Percentiles rank a stretch among this genome's conserved stretches.
Evolutionary conservation across 2,113 vertebrate species (phyloP).

Genomic region (Microtus richardsoni): DNA sequence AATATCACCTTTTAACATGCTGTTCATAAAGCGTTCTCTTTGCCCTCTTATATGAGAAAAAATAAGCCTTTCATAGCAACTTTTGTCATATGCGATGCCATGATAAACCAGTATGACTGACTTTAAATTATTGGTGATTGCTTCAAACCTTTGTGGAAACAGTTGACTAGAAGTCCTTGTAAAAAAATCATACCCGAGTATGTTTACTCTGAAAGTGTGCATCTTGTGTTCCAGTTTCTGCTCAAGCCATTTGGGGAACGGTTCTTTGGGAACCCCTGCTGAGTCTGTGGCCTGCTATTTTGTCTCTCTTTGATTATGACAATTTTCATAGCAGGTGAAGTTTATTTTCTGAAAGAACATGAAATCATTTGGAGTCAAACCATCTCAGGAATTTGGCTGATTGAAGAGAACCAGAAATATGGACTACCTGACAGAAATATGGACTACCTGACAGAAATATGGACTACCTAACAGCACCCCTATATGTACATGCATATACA

Average conservation of each 20-base stretch:
- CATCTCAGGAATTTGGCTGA: not conserved
- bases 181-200: not conserved
- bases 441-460: too few relatives aligned
- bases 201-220: not conserved
- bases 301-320: not conserved
- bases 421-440: too few relatives aligned
- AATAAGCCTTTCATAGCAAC: not conserved
- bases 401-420: not conserved
- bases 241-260: not conserved
- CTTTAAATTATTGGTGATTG: not conserved
- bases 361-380: conserved; percentile 33
- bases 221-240: not conserved
- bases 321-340: not conserved
- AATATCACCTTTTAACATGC: not conserved
- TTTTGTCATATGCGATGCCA: not conserved
- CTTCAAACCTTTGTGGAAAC: not conserved
- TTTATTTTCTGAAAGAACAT: conserved; percentile 56
- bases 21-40: not conserved
- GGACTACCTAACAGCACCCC: not conserved
- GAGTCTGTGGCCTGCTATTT: not conserved
- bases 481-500: too few relatives aligned
- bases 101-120: not conserved
- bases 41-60: conserved; percentile 30
- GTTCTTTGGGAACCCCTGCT: not conserved
- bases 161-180: not conserved